Conservation (phyloP, 2,888 invertebrate species). For the Ochropleura plecta region DNA sequence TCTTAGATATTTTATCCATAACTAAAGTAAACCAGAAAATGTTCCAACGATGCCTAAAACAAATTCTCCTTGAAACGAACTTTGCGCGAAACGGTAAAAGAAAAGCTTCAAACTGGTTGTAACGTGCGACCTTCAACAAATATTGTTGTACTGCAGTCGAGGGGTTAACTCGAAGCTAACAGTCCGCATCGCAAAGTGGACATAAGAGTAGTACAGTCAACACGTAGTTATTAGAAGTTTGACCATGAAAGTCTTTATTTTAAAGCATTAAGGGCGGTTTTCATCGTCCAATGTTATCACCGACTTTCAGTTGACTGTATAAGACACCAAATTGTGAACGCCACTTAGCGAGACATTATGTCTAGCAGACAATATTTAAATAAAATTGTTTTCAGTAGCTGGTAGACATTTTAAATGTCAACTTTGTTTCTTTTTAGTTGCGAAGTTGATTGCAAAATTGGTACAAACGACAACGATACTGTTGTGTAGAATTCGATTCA, state of each 20-base stretch:
- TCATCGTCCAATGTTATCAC: not conserved
- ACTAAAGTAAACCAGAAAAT: not conserved
- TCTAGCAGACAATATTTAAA: conserved; percentile 35
- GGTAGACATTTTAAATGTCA: not conserved
- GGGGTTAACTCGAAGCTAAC: conserved; percentile 42
- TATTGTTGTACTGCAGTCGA: conserved; percentile 59
- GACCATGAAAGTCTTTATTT: not conserved
- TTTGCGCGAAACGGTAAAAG: conserved; percentile 66
- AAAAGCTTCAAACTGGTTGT: conserved; percentile 56
- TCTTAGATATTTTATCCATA: not conserved
- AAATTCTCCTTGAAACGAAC: conserved; percentile 44
- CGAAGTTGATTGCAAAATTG: not conserved
- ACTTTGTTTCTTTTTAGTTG: not conserved
- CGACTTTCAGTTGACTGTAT: conserved; percentile 6
- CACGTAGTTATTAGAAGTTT: not conserved
- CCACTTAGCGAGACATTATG: conserved; percentile 46
- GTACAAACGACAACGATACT: not conserved
- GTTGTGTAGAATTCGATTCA: conserved; percentile 20
- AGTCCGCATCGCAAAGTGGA: conserved; percentile 28
- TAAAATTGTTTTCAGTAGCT: conserved; percentile 32
- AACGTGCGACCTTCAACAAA: conserved; percentile 75
- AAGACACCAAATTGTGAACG: conserved; percentile 45
- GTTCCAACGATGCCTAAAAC: not conserved
- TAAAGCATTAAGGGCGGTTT: not conserved
- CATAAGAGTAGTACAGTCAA: conserved; percentile 27